These are phyloP conservation scores for Artibeus jamaicensis DNA, from an alignment of 2,797 vertebrate species.

Conservation along the genomic window DNA sequence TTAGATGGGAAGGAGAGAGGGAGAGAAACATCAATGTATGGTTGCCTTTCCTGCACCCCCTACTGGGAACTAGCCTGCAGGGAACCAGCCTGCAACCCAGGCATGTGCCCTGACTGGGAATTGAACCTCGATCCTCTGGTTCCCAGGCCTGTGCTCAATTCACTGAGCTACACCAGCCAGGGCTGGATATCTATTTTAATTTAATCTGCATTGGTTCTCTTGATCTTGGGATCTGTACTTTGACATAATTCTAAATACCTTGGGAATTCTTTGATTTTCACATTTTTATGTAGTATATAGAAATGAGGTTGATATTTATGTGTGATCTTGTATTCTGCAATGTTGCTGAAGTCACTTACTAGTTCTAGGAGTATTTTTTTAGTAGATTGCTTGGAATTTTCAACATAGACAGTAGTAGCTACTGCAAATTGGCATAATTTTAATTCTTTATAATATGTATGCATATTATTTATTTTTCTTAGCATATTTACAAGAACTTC, in stretches of 20 bases:
- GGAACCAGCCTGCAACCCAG: too few species aligned
- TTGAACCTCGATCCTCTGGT: too few species aligned
- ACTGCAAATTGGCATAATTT: not conserved
- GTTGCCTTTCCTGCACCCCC: too few species aligned
- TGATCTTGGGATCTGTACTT: not conserved
- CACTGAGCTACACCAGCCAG: too few species aligned
- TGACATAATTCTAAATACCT: not conserved
- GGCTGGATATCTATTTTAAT: not conserved
- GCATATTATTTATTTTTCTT: conserved; percentile 9
- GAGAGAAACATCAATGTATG: too few species aligned
- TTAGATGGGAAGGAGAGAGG: too few species aligned
- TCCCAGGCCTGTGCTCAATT: too few species aligned
- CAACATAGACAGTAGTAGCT: not conserved
- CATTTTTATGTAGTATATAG: not conserved
- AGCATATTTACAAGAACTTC: not conserved
- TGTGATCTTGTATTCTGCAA: not conserved
- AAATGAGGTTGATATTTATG: not conserved
- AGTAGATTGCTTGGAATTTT: not conserved
- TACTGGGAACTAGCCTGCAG: too few species aligned
- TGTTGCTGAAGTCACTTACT: not conserved
- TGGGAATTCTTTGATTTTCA: not conserved
- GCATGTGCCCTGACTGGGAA: too few species aligned
- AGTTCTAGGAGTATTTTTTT: not conserved
- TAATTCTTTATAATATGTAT: not conserved
- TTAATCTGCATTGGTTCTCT: not conserved